Conservation (phyloP, 2,888 invertebrate genomes). For the Mimumesa dahlbomi region DNA sequence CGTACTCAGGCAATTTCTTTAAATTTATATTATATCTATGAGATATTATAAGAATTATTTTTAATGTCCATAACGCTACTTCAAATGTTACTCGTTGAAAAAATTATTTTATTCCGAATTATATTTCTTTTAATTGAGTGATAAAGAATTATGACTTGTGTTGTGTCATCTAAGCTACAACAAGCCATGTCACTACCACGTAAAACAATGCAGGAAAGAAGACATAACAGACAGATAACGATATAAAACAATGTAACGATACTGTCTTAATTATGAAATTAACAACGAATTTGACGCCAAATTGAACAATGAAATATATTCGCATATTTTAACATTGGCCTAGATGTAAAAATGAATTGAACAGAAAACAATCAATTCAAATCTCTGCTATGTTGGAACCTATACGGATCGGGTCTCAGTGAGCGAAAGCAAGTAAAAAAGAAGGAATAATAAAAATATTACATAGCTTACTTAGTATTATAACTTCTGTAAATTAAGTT, state of each 20-base stretch:
- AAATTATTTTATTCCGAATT: conserved; percentile 2
- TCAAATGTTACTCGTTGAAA: background rate
- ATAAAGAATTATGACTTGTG: conserved; percentile 16
- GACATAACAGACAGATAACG: conserved; percentile 1
- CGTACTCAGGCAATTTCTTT: background rate
- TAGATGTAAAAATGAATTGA: conserved; percentile 36
- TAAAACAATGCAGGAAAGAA: conserved; percentile 12
- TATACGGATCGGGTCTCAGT: conserved; percentile 33
- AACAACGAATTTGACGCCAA: conserved; percentile 69
- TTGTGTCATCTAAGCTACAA: conserved; percentile 8
- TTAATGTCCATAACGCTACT: background rate
- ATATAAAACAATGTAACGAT: conserved; percentile 15
- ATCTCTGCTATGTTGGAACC: conserved; percentile 9
- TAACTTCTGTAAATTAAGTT: conserved; percentile 67
- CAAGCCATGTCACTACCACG: conserved; percentile 18
- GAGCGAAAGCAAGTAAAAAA: conserved; percentile 28
- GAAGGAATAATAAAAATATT: too few species aligned
- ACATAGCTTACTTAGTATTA: conserved; percentile 46
- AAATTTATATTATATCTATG: conserved; percentile 1
- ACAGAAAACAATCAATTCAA: conserved; percentile 14
- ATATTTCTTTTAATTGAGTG: conserved; percentile 2
- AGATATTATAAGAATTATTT: too few species aligned
- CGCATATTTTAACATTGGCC: conserved; percentile 63
- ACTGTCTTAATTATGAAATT: conserved; percentile 35
- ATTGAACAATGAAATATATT: conserved; percentile 55